phyloP scores from a whole-genome alignment of 2,888 invertebrate genomes.

The Caenorhabditis doughertyi region DNA sequence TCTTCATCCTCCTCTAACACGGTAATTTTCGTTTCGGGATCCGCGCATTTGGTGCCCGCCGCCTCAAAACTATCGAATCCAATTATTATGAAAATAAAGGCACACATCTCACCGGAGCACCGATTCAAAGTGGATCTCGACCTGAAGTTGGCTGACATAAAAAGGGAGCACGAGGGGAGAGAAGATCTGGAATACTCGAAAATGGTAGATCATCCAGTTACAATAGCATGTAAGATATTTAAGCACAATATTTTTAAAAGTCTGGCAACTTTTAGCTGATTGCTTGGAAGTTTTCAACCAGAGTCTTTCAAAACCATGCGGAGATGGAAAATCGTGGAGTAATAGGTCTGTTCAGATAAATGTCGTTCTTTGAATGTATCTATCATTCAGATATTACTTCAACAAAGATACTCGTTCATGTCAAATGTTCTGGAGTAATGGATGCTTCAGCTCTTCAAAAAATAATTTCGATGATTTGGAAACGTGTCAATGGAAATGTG shows the following conservation, averaged over 20 bases:
- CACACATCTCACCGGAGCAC: constrained; percentile 51
- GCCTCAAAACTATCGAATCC: constrained; percentile 37
- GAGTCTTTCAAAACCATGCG: constrained; percentile 72
- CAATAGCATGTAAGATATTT: constrained; percentile 55
- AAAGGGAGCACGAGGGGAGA: constrained; percentile 59
- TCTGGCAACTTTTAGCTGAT: constrained; percentile 65
- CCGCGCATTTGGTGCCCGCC: constrained; percentile 53
- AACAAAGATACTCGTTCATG: constrained; percentile 74
- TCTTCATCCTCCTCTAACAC: constrained; percentile 49
- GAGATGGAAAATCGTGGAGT: constrained; percentile 62
- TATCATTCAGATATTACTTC: constrained; percentile 71
- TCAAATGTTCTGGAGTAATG: constrained; percentile 81
- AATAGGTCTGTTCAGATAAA: constrained; percentile 55
- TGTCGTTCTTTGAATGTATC: not conserved
- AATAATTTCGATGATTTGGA: constrained; percentile 78
- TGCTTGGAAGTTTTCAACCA: constrained; percentile 77
- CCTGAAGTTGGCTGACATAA: constrained; percentile 59
- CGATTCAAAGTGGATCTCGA: constrained; percentile 67
- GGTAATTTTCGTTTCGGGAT: constrained; percentile 65
- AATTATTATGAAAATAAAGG: constrained; percentile 66
- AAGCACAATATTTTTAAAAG: not conserved
- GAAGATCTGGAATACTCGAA: constrained; percentile 64
- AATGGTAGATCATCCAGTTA: constrained; percentile 64
- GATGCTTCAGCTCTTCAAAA: constrained; percentile 67
- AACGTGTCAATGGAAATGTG: constrained; percentile 80